Percentiles rank a stretch among this genome's conserved stretches.
Evolutionary conservation across 2,888 invertebrate genomes (phyloP).

Genomic region (Psylliodes chrysocephalus): DNA sequence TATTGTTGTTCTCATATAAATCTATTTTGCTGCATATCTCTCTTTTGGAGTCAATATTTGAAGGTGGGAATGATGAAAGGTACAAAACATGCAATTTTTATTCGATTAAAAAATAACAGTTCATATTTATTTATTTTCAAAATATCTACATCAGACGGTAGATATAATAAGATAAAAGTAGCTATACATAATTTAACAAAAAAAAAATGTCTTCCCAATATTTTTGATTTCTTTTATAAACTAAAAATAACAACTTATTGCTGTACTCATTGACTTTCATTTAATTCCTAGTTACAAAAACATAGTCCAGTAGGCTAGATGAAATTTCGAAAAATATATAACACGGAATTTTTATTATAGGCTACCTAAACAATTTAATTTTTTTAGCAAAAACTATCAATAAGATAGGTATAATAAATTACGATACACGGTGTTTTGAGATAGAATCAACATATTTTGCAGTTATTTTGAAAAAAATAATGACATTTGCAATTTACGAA

Average conservation of each 20-base stretch:
- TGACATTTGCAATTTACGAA: too few relatives aligned
- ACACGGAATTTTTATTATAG: too few relatives aligned
- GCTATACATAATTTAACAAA: conserved; percentile 32
- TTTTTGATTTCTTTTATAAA: conserved; percentile 14
- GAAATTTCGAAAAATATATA: conserved; percentile 12
- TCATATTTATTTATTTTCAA: conserved; percentile 33
- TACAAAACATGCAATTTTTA: not conserved
- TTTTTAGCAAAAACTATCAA: too few relatives aligned
- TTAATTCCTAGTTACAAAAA: conserved; percentile 34
- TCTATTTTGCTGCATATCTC: too few relatives aligned
- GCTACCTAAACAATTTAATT: too few relatives aligned
- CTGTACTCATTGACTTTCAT: conserved; percentile 43
- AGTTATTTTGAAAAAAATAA: too few relatives aligned
- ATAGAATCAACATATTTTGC: too few relatives aligned
- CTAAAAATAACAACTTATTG: conserved; percentile 38
- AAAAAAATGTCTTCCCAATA: conserved; percentile 18
- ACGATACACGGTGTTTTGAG: too few relatives aligned
- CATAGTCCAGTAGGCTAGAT: conserved; percentile 25
- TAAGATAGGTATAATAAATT: too few relatives aligned
- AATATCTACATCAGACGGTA: conserved; percentile 29
- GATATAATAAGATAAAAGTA: conserved; percentile 31
- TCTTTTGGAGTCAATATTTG: too few relatives aligned
- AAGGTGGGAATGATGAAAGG: not conserved
- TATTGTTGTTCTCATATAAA: too few relatives aligned
- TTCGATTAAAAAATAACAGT: conserved; percentile 27